Conservation (phyloP, 2,888 invertebrate species). For the Cephus spinipes region DNA sequence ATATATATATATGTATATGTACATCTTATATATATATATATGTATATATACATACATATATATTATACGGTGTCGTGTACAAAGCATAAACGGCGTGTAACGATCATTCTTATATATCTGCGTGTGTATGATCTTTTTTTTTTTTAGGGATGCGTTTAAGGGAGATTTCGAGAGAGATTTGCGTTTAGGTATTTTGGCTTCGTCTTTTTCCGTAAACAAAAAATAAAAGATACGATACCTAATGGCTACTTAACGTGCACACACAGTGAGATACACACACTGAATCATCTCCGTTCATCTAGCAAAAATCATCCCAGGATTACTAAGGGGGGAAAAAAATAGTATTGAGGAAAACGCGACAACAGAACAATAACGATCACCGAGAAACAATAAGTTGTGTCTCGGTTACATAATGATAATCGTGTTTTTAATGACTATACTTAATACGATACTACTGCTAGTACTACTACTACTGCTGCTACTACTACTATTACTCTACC, state of each 20-base stretch:
- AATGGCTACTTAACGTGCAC: constrained; percentile 26
- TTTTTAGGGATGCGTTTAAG: constrained; percentile 9
- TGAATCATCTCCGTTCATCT: not conserved
- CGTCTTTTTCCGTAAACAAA: constrained; percentile 29
- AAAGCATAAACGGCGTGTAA: constrained; percentile 41
- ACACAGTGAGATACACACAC: too few relatives aligned
- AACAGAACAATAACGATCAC: constrained; percentile 34
- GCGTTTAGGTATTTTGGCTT: constrained; percentile 38
- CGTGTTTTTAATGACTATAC: constrained; percentile 24
- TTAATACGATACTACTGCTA: constrained; percentile 29
- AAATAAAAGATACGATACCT: constrained; percentile 23
- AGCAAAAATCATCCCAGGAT: not conserved
- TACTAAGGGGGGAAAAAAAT: constrained; percentile 11
- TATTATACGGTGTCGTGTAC: constrained; percentile 48
- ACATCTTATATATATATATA: not conserved
- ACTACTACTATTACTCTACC: not conserved
- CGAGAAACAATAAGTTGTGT: not conserved
- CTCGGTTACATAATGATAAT: too few relatives aligned
- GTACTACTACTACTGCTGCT: constrained; percentile 13
- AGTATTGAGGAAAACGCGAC: constrained; percentile 15
- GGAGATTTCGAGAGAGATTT: constrained; percentile 25
- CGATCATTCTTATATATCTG: constrained; percentile 42
- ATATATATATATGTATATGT: too few relatives aligned
- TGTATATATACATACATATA: not conserved
- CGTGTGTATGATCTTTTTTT: constrained; percentile 31